Evolutionary conservation across 2,888 invertebrate genomes (phyloP), one percentile per base, ranked within the genome.

Genomic region (Melipona bicolor): DNA sequence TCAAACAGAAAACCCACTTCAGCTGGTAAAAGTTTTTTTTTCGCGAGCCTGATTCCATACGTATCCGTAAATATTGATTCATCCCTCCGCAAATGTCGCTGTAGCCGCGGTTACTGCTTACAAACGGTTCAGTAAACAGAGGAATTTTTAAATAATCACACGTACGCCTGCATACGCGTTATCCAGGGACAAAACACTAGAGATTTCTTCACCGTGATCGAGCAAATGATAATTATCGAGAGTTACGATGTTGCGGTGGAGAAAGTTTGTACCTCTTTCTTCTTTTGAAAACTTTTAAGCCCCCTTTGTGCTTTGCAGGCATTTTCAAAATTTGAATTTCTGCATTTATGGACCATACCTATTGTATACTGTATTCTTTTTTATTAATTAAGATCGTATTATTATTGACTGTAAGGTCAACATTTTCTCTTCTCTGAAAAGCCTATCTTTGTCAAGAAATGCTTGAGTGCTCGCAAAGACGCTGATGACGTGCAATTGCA

Each of bases 21-120:
- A 43, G 19, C 54, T 11, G 62, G 3, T 17, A 11, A 54, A 79
- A 62, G 32, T 62, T 77, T 54, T 77, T 77, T 32, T 32, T 32
- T 79, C 43, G 62, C 69, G 49, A 15, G 32, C 24, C 49, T 52
- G 32, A 77, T 77, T 49, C 61, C 62, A n/a, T 49, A 32, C 27
- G 64, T 62, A 77, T 49, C 49, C 43, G 54, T 77, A 77, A 77
- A 79, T 79, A 77, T 79, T 79, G 69, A 79, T 79, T 79, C 56
- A 54, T 77, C 69, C 69, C 52, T 54, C 32, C 62, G 61, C 61
- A 75, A 75, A 67, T 27, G 79, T 59, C 24, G 54, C 54, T 27
- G 11, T 19, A 21, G 27, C 36, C 17, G 24, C 36, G 43, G 54
- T 65, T 27, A 13, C 32, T 4, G 54, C n/a, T 49, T 56, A 19